Percentiles rank a stretch among this genome's conserved stretches.
Conservation (phyloP, 2,797 vertebrate genomes). For the Yasuhikotakia modesta region DNA sequence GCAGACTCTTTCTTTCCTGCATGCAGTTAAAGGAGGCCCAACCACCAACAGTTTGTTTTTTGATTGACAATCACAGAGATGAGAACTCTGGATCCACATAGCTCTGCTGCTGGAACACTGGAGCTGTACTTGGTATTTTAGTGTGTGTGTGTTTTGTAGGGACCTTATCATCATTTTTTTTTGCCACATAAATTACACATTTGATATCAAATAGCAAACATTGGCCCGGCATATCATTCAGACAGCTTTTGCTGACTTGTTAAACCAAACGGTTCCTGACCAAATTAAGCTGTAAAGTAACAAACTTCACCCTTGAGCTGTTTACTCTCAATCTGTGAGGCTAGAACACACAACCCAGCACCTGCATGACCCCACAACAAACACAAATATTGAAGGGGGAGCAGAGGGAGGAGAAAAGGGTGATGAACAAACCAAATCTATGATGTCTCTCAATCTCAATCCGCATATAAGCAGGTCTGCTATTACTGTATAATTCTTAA, state of each 20-base stretch:
- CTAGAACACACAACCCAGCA: neutral
- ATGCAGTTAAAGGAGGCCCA: conserved; percentile 4
- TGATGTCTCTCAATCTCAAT: conserved; percentile 1
- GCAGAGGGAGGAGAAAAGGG: neutral
- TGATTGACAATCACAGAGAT: conserved; percentile 34
- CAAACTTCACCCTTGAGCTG: no score
- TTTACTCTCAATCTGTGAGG: neutral
- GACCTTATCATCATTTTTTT: no score
- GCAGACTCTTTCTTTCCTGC: neutral
- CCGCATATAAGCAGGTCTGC: neutral
- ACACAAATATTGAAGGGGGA: conserved; percentile 1
- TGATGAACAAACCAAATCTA: conserved; percentile 8
- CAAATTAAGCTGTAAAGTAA: neutral
- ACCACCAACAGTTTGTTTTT: neutral
- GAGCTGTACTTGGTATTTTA: neutral
- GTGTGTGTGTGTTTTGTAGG: no score
- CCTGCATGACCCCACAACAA: neutral
- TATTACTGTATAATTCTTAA: neutral
- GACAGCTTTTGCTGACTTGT: neutral
- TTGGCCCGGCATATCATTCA: no score
- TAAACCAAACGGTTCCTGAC: neutral
- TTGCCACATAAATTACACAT: no score
- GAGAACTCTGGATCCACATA: neutral
- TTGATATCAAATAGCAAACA: no score
- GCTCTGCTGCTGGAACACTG: conserved; percentile 7